phyloP scores from a whole-genome alignment of 2,113 vertebrate genomes.

The Todiramphus saurophagus region DNA sequence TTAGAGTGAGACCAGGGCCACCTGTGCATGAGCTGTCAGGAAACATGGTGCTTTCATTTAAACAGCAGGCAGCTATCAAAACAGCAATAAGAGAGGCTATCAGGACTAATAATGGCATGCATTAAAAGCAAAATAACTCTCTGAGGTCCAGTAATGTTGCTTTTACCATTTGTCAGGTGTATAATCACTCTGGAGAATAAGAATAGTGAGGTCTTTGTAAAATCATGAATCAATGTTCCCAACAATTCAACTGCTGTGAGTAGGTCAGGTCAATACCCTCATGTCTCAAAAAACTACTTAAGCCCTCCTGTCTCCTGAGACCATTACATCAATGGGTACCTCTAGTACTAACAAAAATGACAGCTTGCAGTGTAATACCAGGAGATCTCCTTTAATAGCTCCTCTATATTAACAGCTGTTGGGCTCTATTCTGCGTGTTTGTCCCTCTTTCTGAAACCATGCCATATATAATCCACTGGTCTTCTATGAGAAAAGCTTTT shows the following conservation, averaged over 20 bases:
- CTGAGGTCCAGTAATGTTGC: constrained; percentile 62
- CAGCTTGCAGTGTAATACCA: constrained; percentile 54
- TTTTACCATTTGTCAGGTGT: constrained; percentile 75
- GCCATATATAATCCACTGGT: background rate
- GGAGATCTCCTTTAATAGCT: constrained; percentile 26
- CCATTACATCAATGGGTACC: constrained; percentile 54
- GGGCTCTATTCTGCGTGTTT: background rate
- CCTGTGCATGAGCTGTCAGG: constrained; percentile 69
- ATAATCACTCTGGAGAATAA: constrained; percentile 65
- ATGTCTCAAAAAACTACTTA: constrained; percentile 58
- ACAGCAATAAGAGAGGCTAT: constrained; percentile 63
- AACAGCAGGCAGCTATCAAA: constrained; percentile 77
- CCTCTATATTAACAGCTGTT: constrained; percentile 46
- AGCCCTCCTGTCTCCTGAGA: constrained; percentile 51
- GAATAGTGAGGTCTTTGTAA: constrained; percentile 75
- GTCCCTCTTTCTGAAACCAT: background rate
- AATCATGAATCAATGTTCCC: constrained; percentile 64
- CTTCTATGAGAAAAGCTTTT: background rate
- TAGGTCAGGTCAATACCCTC: constrained; percentile 63
- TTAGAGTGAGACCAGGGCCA: constrained; percentile 57
- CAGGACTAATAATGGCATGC: constrained; percentile 54
- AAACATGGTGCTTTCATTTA: constrained; percentile 57
- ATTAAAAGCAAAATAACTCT: constrained; percentile 62
- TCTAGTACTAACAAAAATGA: constrained; percentile 38
- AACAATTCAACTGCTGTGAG: constrained; percentile 73